Percentiles rank a stretch among this genome's conserved stretches.
phyloP scores from a whole-genome alignment of 2,888 invertebrate species.

The Metacarcinus magister region DNA sequence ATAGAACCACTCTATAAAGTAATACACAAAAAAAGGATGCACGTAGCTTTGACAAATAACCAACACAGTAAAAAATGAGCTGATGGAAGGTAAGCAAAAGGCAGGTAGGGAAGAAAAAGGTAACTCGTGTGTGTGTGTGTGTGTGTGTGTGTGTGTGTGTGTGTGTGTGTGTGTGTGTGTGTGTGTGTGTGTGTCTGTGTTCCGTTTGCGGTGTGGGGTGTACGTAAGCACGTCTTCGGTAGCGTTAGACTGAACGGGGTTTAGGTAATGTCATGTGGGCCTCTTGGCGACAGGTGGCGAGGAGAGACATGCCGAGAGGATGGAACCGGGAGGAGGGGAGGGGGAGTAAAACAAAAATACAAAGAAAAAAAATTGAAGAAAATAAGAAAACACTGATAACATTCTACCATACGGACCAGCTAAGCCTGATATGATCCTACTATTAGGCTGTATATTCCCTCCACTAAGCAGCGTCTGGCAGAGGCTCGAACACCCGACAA shows the following conservation, averaged over 20 bases:
- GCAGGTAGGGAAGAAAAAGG: neutral
- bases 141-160: conserved; percentile 57
- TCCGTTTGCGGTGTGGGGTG: neutral
- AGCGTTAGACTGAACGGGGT: conserved; percentile 20
- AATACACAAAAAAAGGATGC: neutral
- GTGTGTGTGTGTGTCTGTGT: conserved; percentile 44
- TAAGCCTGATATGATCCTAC: no score
- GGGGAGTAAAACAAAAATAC: neutral
- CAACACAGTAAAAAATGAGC: neutral
- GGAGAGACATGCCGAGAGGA: neutral
- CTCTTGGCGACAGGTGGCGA: neutral
- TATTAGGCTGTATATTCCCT: no score
- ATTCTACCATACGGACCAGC: no score
- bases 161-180: conserved; percentile 59
- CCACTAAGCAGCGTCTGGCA: no score
- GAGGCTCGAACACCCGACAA: no score
- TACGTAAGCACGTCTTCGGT: neutral
- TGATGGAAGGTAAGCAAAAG: no score
- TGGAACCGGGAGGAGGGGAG: neutral
- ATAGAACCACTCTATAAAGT: no score
- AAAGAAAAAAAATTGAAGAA: neutral
- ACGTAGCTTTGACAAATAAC: neutral
- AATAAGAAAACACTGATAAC: no score
- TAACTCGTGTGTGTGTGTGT: neutral
- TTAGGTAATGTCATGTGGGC: conserved; percentile 11